Conservation (phyloP, 64 coral and sea anemone genomes). For the Cladopsammia gracilis region DNA sequence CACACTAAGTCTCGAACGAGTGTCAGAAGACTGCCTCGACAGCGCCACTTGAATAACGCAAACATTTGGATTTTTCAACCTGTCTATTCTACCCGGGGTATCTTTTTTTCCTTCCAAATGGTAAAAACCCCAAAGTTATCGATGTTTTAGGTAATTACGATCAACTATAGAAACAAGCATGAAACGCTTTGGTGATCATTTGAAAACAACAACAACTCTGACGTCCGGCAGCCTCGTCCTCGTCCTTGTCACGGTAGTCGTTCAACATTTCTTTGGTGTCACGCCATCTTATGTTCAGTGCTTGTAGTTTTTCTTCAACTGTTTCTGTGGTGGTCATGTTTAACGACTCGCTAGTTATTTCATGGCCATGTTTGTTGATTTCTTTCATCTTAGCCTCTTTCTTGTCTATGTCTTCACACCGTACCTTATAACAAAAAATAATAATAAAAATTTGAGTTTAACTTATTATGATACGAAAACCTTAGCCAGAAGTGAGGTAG, state of each 20-base stretch:
- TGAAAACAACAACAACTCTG: constrained; percentile 18
- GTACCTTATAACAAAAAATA: not conserved
- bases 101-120: too few species aligned
- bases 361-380: constrained; percentile 49
- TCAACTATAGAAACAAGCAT: constrained; percentile 42
- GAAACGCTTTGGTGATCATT: constrained; percentile 14
- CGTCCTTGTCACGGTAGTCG: not conserved
- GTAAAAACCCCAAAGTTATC: too few species aligned
- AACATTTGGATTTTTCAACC: too few species aligned
- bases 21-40: too few species aligned
- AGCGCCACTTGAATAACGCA: too few species aligned
- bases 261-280: constrained; percentile 27
- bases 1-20: too few species aligned
- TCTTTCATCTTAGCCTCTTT: constrained; percentile 37
- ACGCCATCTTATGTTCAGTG: constrained; percentile 42
- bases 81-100: too few species aligned
- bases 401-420: constrained; percentile 7
- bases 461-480: not conserved
- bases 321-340: not conserved
- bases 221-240: not conserved
- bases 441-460: not conserved
- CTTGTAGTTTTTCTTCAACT: constrained; percentile 22
- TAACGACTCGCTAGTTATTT: constrained; percentile 12
- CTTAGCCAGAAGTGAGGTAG: too few species aligned
- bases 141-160: too few species aligned